These are phyloP conservation scores for Chionoecetes opilio DNA, from an alignment of 1,140 invertebrate species.

Conservation along the genomic window DNA sequence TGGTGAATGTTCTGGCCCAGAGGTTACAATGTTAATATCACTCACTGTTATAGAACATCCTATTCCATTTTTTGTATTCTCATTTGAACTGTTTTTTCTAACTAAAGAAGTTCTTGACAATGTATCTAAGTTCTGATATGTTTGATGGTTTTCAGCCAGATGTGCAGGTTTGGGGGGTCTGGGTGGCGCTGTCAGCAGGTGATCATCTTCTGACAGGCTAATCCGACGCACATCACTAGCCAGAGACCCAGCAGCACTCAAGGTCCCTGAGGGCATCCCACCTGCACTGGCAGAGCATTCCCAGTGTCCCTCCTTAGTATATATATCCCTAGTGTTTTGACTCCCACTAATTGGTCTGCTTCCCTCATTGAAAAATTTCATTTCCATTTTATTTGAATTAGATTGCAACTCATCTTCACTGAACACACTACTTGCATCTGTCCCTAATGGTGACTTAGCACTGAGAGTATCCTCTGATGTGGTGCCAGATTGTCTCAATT, in stretches of 20 bases:
- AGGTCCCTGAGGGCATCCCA: slow-evolving; percentile 34
- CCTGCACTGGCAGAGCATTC: slow-evolving; percentile 8
- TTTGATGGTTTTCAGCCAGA: slow-evolving; percentile 84
- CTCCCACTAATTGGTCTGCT: slow-evolving; percentile 53
- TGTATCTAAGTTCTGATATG: slow-evolving; percentile 85
- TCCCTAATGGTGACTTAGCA: slow-evolving; percentile 69
- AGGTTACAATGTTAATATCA: slow-evolving; percentile 67
- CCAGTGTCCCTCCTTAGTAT: slow-evolving; percentile 59
- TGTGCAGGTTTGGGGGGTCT: slow-evolving; percentile 91
- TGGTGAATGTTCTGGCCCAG: slow-evolving; percentile 80
- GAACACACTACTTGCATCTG: slow-evolving; percentile 72
- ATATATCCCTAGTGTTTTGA: slow-evolving; percentile 6
- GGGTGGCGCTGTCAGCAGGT: slow-evolving; percentile 86
- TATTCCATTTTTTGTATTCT: slow-evolving; percentile 63
- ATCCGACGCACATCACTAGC: slow-evolving; percentile 54
- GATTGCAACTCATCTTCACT: slow-evolving; percentile 69
- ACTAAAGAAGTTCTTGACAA: slow-evolving; percentile 65
- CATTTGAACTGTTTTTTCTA: slow-evolving; percentile 70
- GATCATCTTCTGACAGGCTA: slow-evolving; percentile 67
- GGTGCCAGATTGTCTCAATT: slow-evolving; percentile 59
- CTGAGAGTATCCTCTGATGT: slow-evolving; percentile 72
- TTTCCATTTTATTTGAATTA: slow-evolving; percentile 55
- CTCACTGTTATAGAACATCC: slow-evolving; percentile 59
- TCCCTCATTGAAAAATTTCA: slow-evolving; percentile 69
- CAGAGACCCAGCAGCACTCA: slow-evolving; percentile 36